These are phyloP conservation scores for Cephalopachus bancanus DNA, from an alignment of 2,797 vertebrate genomes.

Conservation along the genomic window DNA sequence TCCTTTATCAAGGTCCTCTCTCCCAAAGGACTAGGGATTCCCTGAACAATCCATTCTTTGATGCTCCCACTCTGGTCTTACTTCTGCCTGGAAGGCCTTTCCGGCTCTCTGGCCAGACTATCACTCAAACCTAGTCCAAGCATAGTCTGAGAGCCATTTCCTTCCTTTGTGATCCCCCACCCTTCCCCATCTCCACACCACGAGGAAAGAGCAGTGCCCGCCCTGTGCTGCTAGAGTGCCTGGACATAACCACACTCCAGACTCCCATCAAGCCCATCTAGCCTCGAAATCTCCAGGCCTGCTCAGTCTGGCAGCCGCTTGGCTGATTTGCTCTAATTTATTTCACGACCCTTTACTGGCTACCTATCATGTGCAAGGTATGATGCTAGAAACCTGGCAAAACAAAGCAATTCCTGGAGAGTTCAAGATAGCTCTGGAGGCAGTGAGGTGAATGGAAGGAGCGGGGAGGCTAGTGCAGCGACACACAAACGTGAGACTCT, in stretches of 20 bases:
- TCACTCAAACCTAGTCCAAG: not conserved
- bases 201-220: not conserved
- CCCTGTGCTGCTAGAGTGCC: not conserved
- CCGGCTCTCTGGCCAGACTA: not conserved
- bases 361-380: not conserved
- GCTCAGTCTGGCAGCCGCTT: not conserved
- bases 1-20: not conserved
- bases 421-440: not conserved
- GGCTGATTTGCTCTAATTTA: not conserved
- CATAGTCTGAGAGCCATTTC: not conserved
- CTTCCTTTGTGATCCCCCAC: not conserved
- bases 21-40: not conserved
- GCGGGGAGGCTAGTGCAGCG: not conserved
- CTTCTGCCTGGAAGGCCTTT: not conserved
- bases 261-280: not conserved
- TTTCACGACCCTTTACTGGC: not conserved
- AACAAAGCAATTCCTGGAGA: not conserved
- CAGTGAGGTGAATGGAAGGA: not conserved
- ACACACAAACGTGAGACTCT: not conserved
- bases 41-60: not conserved
- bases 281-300: not conserved
- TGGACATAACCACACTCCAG: not conserved
- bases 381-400: not conserved
- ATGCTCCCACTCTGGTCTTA: not conserved
- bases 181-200: accelerated